Evolutionary conservation across 2,888 invertebrate species (phyloP).

Genomic region (Luperina testacea): DNA sequence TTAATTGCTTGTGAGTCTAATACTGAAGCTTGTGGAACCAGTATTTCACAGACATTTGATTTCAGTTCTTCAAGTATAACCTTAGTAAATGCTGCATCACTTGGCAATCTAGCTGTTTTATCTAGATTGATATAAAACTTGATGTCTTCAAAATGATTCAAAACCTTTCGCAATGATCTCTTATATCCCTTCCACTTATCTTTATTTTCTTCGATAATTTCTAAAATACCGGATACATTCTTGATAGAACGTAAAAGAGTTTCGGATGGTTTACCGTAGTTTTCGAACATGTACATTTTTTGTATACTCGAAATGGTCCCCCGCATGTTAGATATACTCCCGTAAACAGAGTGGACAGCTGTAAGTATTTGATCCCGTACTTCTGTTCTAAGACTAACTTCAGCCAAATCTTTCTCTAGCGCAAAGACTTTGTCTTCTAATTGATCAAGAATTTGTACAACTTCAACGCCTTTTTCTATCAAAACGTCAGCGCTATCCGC

Average conservation of each 20-base stretch:
- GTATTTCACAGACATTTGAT: conserved; percentile 69
- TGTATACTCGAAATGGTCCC: conserved; percentile 86
- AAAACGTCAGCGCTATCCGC: conserved; percentile 76
- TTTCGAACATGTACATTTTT: conserved; percentile 84
- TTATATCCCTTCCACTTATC: conserved; percentile 75
- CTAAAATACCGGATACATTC: conserved; percentile 71
- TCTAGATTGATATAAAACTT: conserved; percentile 87
- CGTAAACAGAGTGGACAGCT: conserved; percentile 88
- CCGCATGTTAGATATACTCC: conserved; percentile 89
- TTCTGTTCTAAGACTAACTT: conserved; percentile 68
- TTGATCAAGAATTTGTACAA: conserved; percentile 81
- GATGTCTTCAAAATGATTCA: conserved; percentile 87
- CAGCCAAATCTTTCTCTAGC: conserved; percentile 80
- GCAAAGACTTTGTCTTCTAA: conserved; percentile 85
- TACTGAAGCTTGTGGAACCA: conserved; percentile 63
- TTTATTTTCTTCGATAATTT: conserved; percentile 62
- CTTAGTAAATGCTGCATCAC: conserved; percentile 84
- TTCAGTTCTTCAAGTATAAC: conserved; percentile 81
- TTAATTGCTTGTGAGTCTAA: conserved; percentile 60
- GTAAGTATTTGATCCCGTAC: conserved; percentile 82
- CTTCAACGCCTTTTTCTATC: conserved; percentile 84
- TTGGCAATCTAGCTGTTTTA: conserved; percentile 86
- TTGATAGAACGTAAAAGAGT: conserved; percentile 79
- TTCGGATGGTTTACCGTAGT: conserved; percentile 85
- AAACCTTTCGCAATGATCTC: conserved; percentile 79